A percentile compares a stretch with the other conserved stretches of the same genome.
Evolutionary conservation across 2,888 invertebrate genomes (phyloP).

Genomic region (Altica lythri): DNA sequence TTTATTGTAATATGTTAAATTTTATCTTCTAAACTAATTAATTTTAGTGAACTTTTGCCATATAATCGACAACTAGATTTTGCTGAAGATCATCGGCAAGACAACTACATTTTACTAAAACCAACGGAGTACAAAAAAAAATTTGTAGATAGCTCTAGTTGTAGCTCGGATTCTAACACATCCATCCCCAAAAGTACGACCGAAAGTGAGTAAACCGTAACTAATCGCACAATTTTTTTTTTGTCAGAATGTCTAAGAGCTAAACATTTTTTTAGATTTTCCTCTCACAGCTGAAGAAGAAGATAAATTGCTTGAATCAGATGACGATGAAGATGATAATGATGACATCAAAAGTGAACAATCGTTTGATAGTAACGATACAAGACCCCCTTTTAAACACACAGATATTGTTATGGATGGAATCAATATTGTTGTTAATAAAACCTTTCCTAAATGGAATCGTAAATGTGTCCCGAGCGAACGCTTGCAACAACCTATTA

Average conservation of each 20-base stretch:
- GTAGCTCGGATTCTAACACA: slow-evolving; percentile 9
- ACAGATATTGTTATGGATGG: too few species aligned
- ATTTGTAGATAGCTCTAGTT: slow-evolving; percentile 26
- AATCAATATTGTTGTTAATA: too few species aligned
- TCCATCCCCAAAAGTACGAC: background rate
- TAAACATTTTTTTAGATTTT: background rate
- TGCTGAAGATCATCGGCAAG: slow-evolving; percentile 25
- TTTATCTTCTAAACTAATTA: too few species aligned
- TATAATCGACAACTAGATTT: background rate
- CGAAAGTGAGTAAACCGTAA: slow-evolving; percentile 10
- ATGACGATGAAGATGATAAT: too few species aligned
- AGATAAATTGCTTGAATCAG: background rate
- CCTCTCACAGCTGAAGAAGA: background rate
- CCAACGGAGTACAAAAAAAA: slow-evolving; percentile 5
- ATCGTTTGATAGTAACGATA: background rate
- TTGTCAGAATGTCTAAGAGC: too few species aligned
- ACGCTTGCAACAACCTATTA: too few species aligned
- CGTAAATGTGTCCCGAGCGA: too few species aligned
- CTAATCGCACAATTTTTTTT: background rate
- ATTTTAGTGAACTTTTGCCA: slow-evolving; percentile 26
- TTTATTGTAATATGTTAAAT: too few species aligned
- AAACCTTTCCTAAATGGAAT: too few species aligned
- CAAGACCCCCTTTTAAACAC: too few species aligned
- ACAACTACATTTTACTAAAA: background rate
- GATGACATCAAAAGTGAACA: too few species aligned